Base-by-base conservation (phyloP, 2,113 vertebrate species). In the Suncus etruscus region DNA sequence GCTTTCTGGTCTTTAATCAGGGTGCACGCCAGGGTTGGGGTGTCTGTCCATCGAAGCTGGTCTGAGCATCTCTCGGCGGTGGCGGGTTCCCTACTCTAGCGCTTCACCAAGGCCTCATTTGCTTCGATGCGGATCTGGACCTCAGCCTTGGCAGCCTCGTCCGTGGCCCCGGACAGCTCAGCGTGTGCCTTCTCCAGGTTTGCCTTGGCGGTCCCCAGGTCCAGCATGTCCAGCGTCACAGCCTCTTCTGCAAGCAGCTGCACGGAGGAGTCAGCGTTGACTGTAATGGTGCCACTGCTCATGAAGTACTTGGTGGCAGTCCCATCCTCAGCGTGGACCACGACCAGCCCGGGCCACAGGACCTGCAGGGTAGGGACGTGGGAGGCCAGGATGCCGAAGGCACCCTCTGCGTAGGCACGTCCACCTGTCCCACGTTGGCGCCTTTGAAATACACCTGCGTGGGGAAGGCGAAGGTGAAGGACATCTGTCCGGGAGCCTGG, bases 361-460 rank as follows among this genome's bases (percentile, higher is more conserved):
- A 99, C 99, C 97, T 99, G 99, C 89, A 99, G 96, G 0, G 99
- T 99, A 88, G 99, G 99, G 1, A 99, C 99, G 0, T 99, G 99
- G 72, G 98, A 97, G 0, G 99, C 98, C 45, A 99, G 97, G 96
- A 99, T 99, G 39, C 99, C 99, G 0, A 99, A 99, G 27, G 97
- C 97, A 8, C 99, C 99, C 0, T 99, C 91, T 99, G 97, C 0
- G 99, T 99, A 77, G 99, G 99, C 32, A 99, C 99, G 0, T 99
- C 99, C 1, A 99, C 98, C 97, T 99, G 99, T 94, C 98, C 98
- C 90, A 99, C 98, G 2, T 95, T 98, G 95, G 97, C 98, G 0
- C 95, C 97, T 0, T 97, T 98, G 96, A 99, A 99, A 58, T 98
- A 99, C 74, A 99, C 98, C 99, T 99, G 97, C 99, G 96, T 0